A percentile compares a stretch with the other conserved stretches of the same genome.
These are phyloP conservation scores for Agrilus planipennis DNA, from an alignment of 1,140 invertebrate species.

Conservation along the genomic window DNA sequence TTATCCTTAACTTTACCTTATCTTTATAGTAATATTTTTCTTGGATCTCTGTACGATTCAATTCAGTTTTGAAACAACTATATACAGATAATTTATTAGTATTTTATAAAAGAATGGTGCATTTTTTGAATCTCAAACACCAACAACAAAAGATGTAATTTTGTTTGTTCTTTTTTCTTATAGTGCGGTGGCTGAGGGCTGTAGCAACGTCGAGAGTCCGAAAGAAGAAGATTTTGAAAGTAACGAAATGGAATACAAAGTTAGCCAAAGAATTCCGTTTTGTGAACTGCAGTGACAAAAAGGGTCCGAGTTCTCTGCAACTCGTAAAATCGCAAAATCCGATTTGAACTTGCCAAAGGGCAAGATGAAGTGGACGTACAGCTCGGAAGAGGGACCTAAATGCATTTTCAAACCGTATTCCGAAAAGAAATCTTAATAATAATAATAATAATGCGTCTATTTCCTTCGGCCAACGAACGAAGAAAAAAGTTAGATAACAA, in stretches of 20 bases:
- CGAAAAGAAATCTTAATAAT: no score
- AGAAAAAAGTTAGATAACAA: no score
- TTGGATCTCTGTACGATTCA: no score
- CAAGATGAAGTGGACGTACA: constrained; percentile 33
- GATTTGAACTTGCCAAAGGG: constrained; percentile 28
- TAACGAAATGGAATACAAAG: constrained; percentile 39
- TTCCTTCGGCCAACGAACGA: no score
- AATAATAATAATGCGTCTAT: no score
- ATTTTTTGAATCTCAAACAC: not conserved
- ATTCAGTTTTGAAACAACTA: not conserved
- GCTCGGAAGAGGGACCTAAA: constrained; percentile 32
- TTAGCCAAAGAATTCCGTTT: constrained; percentile 48
- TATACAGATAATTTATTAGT: not conserved
- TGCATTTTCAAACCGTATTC: constrained; percentile 30
- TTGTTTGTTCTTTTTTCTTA: constrained; percentile 10
- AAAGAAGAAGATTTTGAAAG: constrained; percentile 45
- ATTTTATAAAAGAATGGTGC: not conserved
- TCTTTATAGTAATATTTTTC: no score
- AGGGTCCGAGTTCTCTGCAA: constrained; percentile 38
- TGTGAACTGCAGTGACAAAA: constrained; percentile 60
- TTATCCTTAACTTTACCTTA: no score
- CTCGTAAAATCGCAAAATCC: constrained; percentile 33
- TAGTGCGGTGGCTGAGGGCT: constrained; percentile 35
- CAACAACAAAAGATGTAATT: constrained; percentile 3
- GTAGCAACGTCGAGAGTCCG: constrained; percentile 39